Conservation (phyloP, 2,888 invertebrate species). For the Tachina fera region DNA sequence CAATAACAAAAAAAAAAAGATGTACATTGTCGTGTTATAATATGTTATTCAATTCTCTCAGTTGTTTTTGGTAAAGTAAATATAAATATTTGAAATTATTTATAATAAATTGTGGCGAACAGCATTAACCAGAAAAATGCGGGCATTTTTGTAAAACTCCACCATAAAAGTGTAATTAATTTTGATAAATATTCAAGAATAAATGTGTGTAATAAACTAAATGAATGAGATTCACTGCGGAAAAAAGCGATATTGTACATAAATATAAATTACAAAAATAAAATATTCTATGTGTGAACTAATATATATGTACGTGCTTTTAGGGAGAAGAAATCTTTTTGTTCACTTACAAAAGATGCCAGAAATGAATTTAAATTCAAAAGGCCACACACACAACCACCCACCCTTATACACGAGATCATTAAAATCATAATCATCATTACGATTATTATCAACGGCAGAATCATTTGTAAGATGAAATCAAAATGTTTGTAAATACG, state of each 20-base stretch:
- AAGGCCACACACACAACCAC: slow-evolving; percentile 8
- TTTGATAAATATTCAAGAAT: slow-evolving; percentile 40
- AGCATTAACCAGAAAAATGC: slow-evolving; percentile 37
- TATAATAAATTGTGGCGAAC: slow-evolving; percentile 55
- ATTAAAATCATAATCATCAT: background rate
- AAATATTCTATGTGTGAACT: background rate
- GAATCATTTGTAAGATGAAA: slow-evolving; percentile 23
- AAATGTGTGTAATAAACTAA: slow-evolving; percentile 15
- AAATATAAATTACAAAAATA: slow-evolving; percentile 16
- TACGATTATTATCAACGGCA: background rate
- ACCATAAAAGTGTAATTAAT: slow-evolving; percentile 53
- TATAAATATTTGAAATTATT: slow-evolving; percentile 41
- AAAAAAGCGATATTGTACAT: slow-evolving; percentile 5
- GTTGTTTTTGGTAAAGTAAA: slow-evolving; percentile 1
- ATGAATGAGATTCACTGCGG: background rate
- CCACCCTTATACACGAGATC: background rate
- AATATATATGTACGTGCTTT: background rate
- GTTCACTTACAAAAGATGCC: background rate
- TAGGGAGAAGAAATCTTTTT: slow-evolving; percentile 16
- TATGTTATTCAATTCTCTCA: background rate
- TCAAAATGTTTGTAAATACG: background rate
- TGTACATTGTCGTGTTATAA: background rate
- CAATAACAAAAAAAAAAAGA: background rate
- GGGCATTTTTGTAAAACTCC: slow-evolving; percentile 39
- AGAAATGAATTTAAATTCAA: slow-evolving; percentile 16